Percentiles rank a stretch among this genome's conserved stretches.
Evolutionary conservation across 2,888 invertebrate species (phyloP).

Genomic region (Hirtodrosophila histrioides): DNA sequence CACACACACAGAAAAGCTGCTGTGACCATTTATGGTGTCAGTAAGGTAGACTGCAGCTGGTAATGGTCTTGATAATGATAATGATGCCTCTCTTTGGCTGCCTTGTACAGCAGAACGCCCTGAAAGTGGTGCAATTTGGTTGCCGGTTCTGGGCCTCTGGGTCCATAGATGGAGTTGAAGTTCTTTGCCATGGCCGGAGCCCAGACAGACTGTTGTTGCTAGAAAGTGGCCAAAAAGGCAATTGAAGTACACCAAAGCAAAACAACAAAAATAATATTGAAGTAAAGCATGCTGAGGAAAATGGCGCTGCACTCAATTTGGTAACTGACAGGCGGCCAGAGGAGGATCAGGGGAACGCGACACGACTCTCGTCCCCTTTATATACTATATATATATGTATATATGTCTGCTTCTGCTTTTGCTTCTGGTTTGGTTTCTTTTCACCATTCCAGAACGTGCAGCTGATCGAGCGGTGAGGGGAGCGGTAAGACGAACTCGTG

Average conservation of each 20-base stretch:
- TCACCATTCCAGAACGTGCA: conserved; percentile 52
- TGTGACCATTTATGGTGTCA: conserved; percentile 74
- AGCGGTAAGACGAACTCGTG: conserved; percentile 46
- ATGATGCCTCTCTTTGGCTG: conserved; percentile 68
- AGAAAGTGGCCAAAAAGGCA: conserved; percentile 78
- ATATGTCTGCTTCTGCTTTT: conserved; percentile 17
- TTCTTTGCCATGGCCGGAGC: conserved; percentile 54
- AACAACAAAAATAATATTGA: conserved; percentile 26
- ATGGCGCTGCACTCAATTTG: conserved; percentile 80
- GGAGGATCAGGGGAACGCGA: conserved; percentile 37
- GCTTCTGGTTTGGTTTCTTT: conserved; percentile 62
- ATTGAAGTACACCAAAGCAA: conserved; percentile 41
- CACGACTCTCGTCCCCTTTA: conserved; percentile 48
- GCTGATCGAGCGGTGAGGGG: conserved; percentile 44
- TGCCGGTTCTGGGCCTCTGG: conserved; percentile 42
- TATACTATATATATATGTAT: too few species aligned
- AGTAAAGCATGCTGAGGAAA: conserved; percentile 74
- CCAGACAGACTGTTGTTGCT: conserved; percentile 39
- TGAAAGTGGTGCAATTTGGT: conserved; percentile 77
- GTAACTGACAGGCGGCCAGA: conserved; percentile 69
- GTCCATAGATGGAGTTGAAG: conserved; percentile 29
- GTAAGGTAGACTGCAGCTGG: conserved; percentile 77
- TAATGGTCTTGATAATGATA: conserved; percentile 71
- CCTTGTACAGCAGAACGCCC: conserved; percentile 54
- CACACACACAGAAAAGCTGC: conserved; percentile 16